Evolutionary conservation across 23 tunicate genomes (phyloP).

Genomic region (Diplosoma virens): DNA sequence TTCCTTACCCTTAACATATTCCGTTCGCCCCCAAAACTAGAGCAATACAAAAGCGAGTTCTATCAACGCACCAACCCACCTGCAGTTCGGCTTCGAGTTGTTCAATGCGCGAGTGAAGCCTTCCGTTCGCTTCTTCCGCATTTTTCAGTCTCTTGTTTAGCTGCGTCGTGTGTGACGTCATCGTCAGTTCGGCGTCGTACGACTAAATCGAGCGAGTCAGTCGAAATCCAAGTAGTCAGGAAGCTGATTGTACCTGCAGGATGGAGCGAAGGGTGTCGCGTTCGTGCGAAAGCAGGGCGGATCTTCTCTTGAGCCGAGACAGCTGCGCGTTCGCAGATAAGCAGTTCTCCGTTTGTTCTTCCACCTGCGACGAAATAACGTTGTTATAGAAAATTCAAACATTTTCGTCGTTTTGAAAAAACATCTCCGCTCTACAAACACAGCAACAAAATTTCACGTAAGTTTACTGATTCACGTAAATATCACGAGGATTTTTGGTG

Average conservation of each 20-base stretch:
- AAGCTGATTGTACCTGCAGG: slow-evolving; percentile 57
- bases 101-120: slow-evolving; percentile 42
- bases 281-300: slow-evolving; percentile 44
- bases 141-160: slow-evolving; percentile 51
- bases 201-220: too few species aligned
- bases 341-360: slow-evolving; percentile 30
- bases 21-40: too few species aligned
- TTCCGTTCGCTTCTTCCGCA: slow-evolving; percentile 43
- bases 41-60: too few species aligned
- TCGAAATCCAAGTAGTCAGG: too few species aligned
- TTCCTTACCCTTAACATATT: too few species aligned
- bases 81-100: slow-evolving; percentile 44
- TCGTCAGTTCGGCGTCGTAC: slow-evolving; percentile 70
- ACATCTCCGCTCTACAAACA: too few species aligned
- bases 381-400: too few species aligned
- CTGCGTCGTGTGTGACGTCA: slow-evolving; percentile 75
- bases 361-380: too few species aligned
- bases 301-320: slow-evolving; percentile 31
- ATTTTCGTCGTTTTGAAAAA: too few species aligned
- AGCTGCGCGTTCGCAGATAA: slow-evolving; percentile 40
- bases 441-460: too few species aligned
- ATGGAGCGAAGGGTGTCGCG: slow-evolving; percentile 57
- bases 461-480: too few species aligned
- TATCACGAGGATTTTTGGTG: too few species aligned
- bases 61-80: background rate